Base-by-base conservation (phyloP, 2,797 vertebrate genomes). In the Anguilla anguilla region DNA sequence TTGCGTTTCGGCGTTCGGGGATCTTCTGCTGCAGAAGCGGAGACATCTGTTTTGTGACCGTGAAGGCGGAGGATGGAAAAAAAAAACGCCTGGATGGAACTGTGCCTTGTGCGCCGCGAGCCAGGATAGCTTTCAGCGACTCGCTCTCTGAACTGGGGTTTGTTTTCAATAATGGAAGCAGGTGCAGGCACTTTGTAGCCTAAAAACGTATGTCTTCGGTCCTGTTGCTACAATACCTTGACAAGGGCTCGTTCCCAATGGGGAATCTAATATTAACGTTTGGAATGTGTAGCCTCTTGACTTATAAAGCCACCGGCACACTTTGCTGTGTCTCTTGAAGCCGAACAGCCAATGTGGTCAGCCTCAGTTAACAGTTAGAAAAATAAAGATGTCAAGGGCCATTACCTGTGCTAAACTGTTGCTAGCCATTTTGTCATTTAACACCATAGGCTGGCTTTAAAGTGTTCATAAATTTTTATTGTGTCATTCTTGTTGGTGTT, bases 331-430 rank as follows among this genome's bases (percentile, higher is more conserved):
- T 59, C 28, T 84, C 11, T 39, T 7, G 53, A 17, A 84, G 55
- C 28, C 55, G 25, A 84, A 57, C 35, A 53, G 51, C 55, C 55
- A 59, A 28, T 43, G 22, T 64, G 84, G 84, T 85, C 28, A 67
- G 57, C 55, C 55, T 85, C 31, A 39, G 53, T 55, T 84, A 53
- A 84, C 35, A 28, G 51, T 59, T 84, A 84, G n/a, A 61, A 43
- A 35, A 85, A 64, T 64, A 67, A 43, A 61, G 57, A n/a, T 43
- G 22, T 61, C 84, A 85, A 53, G 35, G 28, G 19, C 22, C 28
- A 85, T 85, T 85, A 64, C 84, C 84, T 85, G 84, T 61, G 57
- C 57, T 84, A 35, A 84, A 82, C 43, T 82, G 2, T n/a, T 82
- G 13, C 22, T 82, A 51, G 79, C 79, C 79, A 82, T 82, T 51